Evolutionary conservation across 2,888 invertebrate species (phyloP).

Genomic region (Dryococelus australis): DNA sequence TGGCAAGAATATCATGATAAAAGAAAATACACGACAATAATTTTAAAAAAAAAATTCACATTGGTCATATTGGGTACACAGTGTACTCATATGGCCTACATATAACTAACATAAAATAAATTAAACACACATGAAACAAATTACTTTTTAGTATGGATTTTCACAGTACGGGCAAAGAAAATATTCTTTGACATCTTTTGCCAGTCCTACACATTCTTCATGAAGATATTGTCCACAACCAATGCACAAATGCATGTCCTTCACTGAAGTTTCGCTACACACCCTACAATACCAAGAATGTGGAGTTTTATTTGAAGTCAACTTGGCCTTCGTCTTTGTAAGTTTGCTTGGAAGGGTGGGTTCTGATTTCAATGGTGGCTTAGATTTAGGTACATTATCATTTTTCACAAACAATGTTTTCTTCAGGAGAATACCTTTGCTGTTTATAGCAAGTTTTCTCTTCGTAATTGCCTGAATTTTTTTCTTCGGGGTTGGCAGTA

Average conservation of each 20-base stretch:
- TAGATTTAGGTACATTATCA: too few species aligned
- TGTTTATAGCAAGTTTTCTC: not conserved
- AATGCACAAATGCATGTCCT: not conserved
- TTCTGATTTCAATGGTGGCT: too few species aligned
- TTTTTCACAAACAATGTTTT: too few species aligned
- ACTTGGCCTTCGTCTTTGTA: too few species aligned
- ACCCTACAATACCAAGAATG: not conserved
- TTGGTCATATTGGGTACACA: not conserved
- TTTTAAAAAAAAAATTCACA: not conserved
- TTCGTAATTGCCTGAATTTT: not conserved
- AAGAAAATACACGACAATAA: not conserved
- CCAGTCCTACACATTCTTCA: too few species aligned
- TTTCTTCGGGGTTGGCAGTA: not conserved
- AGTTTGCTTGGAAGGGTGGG: not conserved
- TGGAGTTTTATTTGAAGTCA: too few species aligned
- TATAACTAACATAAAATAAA: not conserved
- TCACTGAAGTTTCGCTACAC: not conserved
- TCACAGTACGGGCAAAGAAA: not conserved
- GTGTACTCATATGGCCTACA: not conserved
- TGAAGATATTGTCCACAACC: not conserved
- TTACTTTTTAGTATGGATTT: not conserved
- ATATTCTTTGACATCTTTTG: not conserved
- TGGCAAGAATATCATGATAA: not conserved
- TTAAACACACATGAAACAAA: not conserved
- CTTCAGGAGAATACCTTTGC: not conserved